These are phyloP conservation scores for Leptarthrus brevirostris DNA, from an alignment of 2,888 invertebrate genomes.

Conservation along the genomic window DNA sequence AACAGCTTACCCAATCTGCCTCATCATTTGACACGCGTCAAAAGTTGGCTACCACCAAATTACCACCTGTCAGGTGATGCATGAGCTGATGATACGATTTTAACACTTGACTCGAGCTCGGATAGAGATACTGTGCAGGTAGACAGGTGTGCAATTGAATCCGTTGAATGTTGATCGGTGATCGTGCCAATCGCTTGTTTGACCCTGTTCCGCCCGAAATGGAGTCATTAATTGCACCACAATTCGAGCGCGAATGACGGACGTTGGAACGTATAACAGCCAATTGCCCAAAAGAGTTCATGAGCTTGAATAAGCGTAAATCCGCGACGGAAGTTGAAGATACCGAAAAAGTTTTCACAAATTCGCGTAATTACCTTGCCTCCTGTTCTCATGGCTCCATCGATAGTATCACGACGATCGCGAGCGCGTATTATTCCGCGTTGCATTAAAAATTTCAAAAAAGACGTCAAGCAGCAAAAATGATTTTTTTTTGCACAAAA, in stretches of 20 bases:
- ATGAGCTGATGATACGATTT: slow-evolving; percentile 20
- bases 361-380: slow-evolving; percentile 13
- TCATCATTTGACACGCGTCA: slow-evolving; percentile 21
- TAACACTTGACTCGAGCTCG: not conserved
- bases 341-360: slow-evolving; percentile 29
- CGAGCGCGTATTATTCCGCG: too few relatives aligned
- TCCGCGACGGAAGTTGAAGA: slow-evolving; percentile 41
- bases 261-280: slow-evolving; percentile 4
- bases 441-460: not conserved
- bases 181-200: slow-evolving; percentile 18
- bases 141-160: slow-evolving; percentile 42
- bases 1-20: too few relatives aligned
- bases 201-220: slow-evolving; percentile 6
- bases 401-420: too few relatives aligned
- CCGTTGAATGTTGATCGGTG: slow-evolving; percentile 14
- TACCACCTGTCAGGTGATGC: slow-evolving; percentile 38
- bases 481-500: not conserved
- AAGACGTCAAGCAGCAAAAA: slow-evolving; percentile 3
- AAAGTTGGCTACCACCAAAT: not conserved
- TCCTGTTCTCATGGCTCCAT: not conserved
- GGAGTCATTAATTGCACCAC: slow-evolving; percentile 40
- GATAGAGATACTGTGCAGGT: not conserved
- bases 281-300: slow-evolving; percentile 33
- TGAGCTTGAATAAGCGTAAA: slow-evolving; percentile 34
- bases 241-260: not conserved